Percentiles rank a stretch among this genome's conserved stretches.
phyloP scores from a whole-genome alignment of 2,888 invertebrate genomes.

The Trimorus sp. region DNA sequence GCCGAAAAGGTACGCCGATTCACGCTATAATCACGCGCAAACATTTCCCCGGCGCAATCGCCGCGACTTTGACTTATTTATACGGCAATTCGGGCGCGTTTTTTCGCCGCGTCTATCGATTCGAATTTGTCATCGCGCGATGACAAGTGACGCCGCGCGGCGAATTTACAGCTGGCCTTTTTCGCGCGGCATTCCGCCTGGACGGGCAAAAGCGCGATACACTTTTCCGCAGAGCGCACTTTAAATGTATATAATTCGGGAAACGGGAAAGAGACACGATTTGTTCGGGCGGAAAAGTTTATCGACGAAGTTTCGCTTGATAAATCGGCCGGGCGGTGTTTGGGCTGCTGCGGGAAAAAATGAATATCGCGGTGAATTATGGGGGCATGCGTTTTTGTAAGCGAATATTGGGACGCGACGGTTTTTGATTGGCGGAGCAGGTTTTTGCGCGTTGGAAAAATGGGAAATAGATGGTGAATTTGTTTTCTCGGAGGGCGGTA shows the following conservation, averaged over 20 bases:
- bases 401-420: too few relatives aligned
- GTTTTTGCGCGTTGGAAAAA: too few relatives aligned
- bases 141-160: slow-evolving; percentile 15
- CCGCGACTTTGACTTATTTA: slow-evolving; percentile 23
- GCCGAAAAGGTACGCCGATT: background rate
- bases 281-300: slow-evolving; percentile 43
- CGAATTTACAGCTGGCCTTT: slow-evolving; percentile 23
- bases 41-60: slow-evolving; percentile 24
- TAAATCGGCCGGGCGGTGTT: too few relatives aligned
- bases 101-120: slow-evolving; percentile 14
- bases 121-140: slow-evolving; percentile 8
- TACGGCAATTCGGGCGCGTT: slow-evolving; percentile 8
- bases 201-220: slow-evolving; percentile 15
- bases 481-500: background rate
- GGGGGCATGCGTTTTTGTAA: too few relatives aligned
- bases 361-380: too few relatives aligned
- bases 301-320: slow-evolving; percentile 25
- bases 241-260: slow-evolving; percentile 22
- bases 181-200: slow-evolving; percentile 4
- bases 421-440: too few relatives aligned
- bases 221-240: slow-evolving; percentile 7
- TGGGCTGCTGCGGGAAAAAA: too few relatives aligned
- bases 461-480: background rate
- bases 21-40: slow-evolving; percentile 11
- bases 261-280: slow-evolving; percentile 23